Evolutionary conservation across 2,113 vertebrate species (phyloP), one percentile per base, ranked within the genome.

Genomic region (Cyanocitta stelleri): DNA sequence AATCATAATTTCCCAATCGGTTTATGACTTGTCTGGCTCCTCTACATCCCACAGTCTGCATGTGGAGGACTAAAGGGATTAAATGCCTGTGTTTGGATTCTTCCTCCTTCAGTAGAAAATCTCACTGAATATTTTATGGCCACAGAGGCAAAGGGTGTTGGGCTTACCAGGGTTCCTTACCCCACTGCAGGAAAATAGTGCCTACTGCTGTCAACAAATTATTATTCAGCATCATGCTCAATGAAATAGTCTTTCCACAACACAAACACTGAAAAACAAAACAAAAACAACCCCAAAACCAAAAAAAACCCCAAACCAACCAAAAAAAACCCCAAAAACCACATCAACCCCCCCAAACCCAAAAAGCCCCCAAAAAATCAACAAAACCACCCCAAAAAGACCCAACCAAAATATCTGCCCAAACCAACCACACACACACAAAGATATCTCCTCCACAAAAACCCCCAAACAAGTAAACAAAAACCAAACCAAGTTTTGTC

Each of bases 391-490:
- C 15, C 22, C 56, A 11, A 63, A 41, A 18, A 24, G 18, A 7
- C 8, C 39, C 27, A 51, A 27, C 14, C 21, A 78, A 49, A 23
- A 54, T 26, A 19, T 24, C 3, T 1, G 10, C 20, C 6, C 0
- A 22, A 66, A 19, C 1, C 7, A 27, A 33, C 7, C 16, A 30
- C 20, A 39, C 5, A 51, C 33, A 44, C 4, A 17, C 5, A 26
- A n/a, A 73, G 10, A 6, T 6, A 16, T 12, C 3, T 5, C 8
- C 8, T 2, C 17, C 7, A 16, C 5, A 35, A 59, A 78, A 41
- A 1, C 0, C 4, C 2, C 1, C 14, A 35, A 48, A 35, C 13
- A 37, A 11, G 3, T 10, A 49, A 88, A 52, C 7, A 51, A 30
- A 87, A 37, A 11, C 0, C 30, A 49, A 80, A 43, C 8, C 9